A percentile compares a stretch with the other conserved stretches of the same genome.
These are phyloP conservation scores for Copidosoma floridanum DNA, from an alignment of 1,140 invertebrate genomes.

Conservation along the genomic window DNA sequence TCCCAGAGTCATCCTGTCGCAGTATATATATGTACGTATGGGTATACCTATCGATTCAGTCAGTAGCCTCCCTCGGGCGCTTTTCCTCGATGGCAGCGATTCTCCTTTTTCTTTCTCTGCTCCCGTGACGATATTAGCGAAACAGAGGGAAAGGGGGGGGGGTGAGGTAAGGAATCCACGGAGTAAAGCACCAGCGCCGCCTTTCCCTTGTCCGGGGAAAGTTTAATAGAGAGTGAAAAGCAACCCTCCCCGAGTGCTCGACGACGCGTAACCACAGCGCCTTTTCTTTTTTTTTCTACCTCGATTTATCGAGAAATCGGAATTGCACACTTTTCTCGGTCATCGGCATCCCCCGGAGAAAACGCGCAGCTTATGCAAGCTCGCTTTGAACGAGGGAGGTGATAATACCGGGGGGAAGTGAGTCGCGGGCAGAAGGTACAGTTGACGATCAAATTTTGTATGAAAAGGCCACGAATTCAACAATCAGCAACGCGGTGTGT, in stretches of 20 bases:
- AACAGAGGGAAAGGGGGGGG: neutral
- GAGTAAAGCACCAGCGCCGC: slow-evolving; percentile 36
- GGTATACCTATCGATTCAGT: too few relatives aligned
- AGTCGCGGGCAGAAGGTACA: too few relatives aligned
- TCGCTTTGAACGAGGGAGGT: neutral
- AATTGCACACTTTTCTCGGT: slow-evolving; percentile 23
- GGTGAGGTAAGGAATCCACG: slow-evolving; percentile 37
- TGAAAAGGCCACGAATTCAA: neutral
- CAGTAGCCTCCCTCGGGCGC: neutral
- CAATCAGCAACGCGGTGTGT: neutral
- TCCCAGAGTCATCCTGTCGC: too few relatives aligned
- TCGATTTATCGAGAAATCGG: slow-evolving; percentile 19
- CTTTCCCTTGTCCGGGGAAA: slow-evolving; percentile 54
- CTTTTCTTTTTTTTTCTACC: slow-evolving; percentile 17
- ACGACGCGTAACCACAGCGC: too few relatives aligned
- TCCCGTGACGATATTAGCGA: slow-evolving; percentile 42
- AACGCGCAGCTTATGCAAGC: too few relatives aligned
- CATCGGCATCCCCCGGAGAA: slow-evolving; percentile 33
- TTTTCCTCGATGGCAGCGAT: neutral
- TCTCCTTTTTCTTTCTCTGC: slow-evolving; percentile 32
- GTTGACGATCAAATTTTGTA: too few relatives aligned
- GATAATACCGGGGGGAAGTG: slow-evolving; percentile 2
- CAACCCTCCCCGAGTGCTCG: slow-evolving; percentile 42
- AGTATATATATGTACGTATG: too few relatives aligned
- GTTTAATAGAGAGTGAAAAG: slow-evolving; percentile 59